Evolutionary conservation across 2,888 invertebrate species (phyloP).

Genomic region (Tachystola acroxantha): DNA sequence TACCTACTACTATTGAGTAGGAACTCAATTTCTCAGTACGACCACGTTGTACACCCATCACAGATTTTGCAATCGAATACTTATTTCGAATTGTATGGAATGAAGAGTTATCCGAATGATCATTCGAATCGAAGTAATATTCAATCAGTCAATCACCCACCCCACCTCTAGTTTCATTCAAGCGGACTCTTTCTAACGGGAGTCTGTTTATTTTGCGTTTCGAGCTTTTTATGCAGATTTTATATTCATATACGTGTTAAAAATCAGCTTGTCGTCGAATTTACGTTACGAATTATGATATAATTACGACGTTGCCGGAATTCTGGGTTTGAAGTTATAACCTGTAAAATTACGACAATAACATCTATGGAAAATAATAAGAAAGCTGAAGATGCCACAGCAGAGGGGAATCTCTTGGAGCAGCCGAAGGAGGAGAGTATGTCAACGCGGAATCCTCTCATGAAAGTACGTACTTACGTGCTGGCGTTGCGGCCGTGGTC

Average conservation of each 20-base stretch:
- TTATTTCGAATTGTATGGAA: too few relatives aligned
- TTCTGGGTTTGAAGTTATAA: background rate
- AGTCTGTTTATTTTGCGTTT: slow-evolving; percentile 8
- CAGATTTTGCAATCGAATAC: too few relatives aligned
- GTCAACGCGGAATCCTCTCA: slow-evolving; percentile 77
- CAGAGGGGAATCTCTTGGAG: slow-evolving; percentile 64
- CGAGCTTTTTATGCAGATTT: background rate
- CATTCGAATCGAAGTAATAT: too few relatives aligned
- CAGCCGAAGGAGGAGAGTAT: slow-evolving; percentile 57
- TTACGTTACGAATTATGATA: too few relatives aligned
- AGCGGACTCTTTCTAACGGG: too few relatives aligned
- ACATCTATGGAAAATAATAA: slow-evolving; percentile 34
- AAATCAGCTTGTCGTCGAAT: background rate
- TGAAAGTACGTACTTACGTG: slow-evolving; percentile 93
- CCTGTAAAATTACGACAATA: background rate
- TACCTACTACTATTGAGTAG: too few relatives aligned
- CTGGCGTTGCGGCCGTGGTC: slow-evolving; percentile 96
- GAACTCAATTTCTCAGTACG: too few relatives aligned
- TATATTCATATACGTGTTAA: slow-evolving; percentile 1
- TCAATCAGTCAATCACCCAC: too few relatives aligned
- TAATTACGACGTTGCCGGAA: too few relatives aligned
- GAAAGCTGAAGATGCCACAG: slow-evolving; percentile 47
- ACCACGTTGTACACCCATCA: too few relatives aligned
- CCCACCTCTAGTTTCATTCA: too few relatives aligned
- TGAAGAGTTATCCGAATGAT: too few relatives aligned